Evolutionary conservation across 1,140 invertebrate genomes (phyloP).

Genomic region (Pseudomyrmex concolor): DNA sequence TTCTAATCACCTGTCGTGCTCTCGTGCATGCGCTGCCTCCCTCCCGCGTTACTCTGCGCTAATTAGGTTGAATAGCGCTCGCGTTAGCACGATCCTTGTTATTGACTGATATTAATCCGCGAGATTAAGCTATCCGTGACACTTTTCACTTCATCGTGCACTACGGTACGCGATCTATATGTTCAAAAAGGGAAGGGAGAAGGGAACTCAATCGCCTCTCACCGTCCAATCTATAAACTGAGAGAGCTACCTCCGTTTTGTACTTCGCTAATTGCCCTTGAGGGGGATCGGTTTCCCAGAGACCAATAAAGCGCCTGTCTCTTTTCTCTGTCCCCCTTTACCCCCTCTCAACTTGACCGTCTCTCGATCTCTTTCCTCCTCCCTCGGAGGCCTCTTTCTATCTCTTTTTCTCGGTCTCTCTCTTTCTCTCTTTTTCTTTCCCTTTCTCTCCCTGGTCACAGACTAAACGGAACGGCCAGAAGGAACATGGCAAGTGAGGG

Average conservation of each 20-base stretch:
- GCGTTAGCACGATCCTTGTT: slow-evolving; percentile 51
- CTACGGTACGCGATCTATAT: slow-evolving; percentile 52
- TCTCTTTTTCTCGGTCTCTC: slow-evolving; percentile 19
- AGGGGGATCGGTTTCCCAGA: slow-evolving; percentile 72
- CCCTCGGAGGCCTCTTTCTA: not conserved
- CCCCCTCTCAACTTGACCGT: not conserved
- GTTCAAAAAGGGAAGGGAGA: slow-evolving; percentile 16
- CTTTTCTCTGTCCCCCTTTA: slow-evolving; percentile 38
- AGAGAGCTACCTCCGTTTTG: slow-evolving; percentile 70
- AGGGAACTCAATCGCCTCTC: slow-evolving; percentile 60
- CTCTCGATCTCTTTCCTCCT: not conserved
- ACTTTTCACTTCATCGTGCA: slow-evolving; percentile 58
- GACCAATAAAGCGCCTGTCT: slow-evolving; percentile 71
- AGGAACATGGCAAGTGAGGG: slow-evolving; percentile 5
- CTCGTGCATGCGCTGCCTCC: slow-evolving; percentile 5
- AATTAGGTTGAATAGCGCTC: slow-evolving; percentile 62
- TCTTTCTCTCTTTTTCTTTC: not conserved
- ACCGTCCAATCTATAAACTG: slow-evolving; percentile 71
- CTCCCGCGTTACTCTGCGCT: slow-evolving; percentile 23
- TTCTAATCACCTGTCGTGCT: slow-evolving; percentile 56
- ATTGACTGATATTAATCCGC: slow-evolving; percentile 61
- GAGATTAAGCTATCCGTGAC: slow-evolving; percentile 70
- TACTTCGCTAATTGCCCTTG: slow-evolving; percentile 75
- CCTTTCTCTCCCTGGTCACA: slow-evolving; percentile 30
- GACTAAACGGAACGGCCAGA: slow-evolving; percentile 50